Conservation (phyloP, 2,888 invertebrate genomes). For the Diaprepes abbreviatus region DNA sequence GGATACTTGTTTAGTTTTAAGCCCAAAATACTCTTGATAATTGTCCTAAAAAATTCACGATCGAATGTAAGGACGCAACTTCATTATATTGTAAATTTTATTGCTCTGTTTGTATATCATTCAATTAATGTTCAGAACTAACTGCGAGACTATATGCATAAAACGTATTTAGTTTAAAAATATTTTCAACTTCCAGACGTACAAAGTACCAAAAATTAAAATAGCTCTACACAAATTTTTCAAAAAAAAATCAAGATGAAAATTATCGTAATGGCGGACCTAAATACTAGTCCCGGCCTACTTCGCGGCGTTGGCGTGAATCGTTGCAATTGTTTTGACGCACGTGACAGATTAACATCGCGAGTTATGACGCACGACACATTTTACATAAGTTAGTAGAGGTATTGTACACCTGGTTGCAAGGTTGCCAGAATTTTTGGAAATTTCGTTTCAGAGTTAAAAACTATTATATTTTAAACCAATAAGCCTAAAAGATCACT, state of each 20-base stretch:
- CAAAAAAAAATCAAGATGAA: slow-evolving; percentile 2
- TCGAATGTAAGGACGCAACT: too few relatives aligned
- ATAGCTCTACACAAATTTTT: not conserved
- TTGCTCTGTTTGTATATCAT: too few relatives aligned
- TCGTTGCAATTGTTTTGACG: slow-evolving; percentile 51
- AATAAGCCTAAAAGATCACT: too few relatives aligned
- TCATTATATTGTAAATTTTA: too few relatives aligned
- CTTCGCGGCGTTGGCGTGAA: slow-evolving; percentile 27
- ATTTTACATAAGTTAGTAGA: slow-evolving; percentile 58
- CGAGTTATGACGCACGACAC: slow-evolving; percentile 58
- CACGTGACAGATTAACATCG: slow-evolving; percentile 51
- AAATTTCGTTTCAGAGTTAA: not conserved
- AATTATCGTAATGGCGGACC: slow-evolving; percentile 16
- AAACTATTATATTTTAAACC: too few relatives aligned
- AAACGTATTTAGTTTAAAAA: slow-evolving; percentile 1
- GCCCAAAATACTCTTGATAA: too few relatives aligned
- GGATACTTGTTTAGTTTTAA: too few relatives aligned
- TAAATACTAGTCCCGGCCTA: slow-evolving; percentile 29
- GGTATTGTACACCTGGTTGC: slow-evolving; percentile 33
- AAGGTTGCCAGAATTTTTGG: slow-evolving; percentile 49
- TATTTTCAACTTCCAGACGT: slow-evolving; percentile 19
- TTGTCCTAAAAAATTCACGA: too few relatives aligned
- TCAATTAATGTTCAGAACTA: too few relatives aligned
- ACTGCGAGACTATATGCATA: too few relatives aligned
- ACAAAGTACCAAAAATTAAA: slow-evolving; percentile 28